These are phyloP conservation scores for Alethe castanea DNA, from an alignment of 2,113 vertebrate genomes.

Conservation along the genomic window DNA sequence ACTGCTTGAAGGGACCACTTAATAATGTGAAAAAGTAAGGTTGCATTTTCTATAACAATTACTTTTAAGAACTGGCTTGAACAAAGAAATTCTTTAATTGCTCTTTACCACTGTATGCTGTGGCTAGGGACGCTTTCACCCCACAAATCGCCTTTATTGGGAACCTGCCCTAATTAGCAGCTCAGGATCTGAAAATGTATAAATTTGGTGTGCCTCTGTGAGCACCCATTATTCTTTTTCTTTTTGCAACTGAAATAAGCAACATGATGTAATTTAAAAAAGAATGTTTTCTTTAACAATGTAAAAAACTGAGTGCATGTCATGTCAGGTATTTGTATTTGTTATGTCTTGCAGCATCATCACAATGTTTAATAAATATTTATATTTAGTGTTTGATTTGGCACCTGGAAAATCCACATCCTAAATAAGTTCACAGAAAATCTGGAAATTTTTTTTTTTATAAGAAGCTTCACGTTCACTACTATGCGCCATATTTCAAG, in stretches of 20 bases:
- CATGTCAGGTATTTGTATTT: background rate
- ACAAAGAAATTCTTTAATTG: background rate
- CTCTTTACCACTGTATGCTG: background rate
- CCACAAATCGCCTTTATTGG: background rate
- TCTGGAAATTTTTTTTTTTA: background rate
- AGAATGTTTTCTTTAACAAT: background rate
- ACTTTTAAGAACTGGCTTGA: background rate
- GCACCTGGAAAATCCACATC: background rate
- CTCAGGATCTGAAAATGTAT: background rate
- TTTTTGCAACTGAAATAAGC: background rate
- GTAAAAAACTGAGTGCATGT: background rate
- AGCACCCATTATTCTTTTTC: background rate
- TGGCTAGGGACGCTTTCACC: background rate
- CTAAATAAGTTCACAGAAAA: background rate
- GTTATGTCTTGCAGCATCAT: background rate
- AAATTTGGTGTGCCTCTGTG: background rate
- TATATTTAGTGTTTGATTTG: background rate
- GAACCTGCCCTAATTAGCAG: background rate
- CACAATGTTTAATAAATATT: background rate
- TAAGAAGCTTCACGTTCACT: background rate
- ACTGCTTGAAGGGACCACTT: background rate
- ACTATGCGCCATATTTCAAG: background rate
- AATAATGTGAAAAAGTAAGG: background rate
- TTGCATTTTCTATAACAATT: background rate
- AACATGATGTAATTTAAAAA: background rate